These are phyloP conservation scores for Drosophila tropicalis DNA, from an alignment of 1,140 invertebrate genomes.

Conservation along the genomic window DNA sequence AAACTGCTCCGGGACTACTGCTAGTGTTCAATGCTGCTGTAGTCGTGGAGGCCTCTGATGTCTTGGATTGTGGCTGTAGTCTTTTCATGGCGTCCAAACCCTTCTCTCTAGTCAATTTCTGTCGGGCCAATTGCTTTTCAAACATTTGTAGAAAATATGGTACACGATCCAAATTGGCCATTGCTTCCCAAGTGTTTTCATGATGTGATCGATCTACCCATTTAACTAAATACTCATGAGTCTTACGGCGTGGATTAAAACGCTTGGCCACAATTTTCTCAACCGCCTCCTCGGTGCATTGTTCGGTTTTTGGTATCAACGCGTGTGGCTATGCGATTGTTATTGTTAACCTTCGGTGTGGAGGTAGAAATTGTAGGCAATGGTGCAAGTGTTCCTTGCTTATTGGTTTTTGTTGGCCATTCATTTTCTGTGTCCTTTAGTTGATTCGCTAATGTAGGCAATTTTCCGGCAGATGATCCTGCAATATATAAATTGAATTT, in stretches of 20 bases:
- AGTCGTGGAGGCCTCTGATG: slow-evolving; percentile 13
- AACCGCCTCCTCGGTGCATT: slow-evolving; percentile 83
- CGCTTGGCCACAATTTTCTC: slow-evolving; percentile 92
- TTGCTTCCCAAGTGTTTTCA: slow-evolving; percentile 92
- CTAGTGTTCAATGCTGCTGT: slow-evolving; percentile 27
- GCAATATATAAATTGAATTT: slow-evolving; percentile 19
- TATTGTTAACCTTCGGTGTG: slow-evolving; percentile 42
- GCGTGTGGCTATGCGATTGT: slow-evolving; percentile 73
- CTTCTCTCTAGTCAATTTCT: slow-evolving; percentile 87
- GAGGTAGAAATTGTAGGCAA: slow-evolving; percentile 14
- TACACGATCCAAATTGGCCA: slow-evolving; percentile 88
- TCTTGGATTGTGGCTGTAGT: slow-evolving; percentile 39
- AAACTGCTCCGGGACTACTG: slow-evolving; percentile 49
- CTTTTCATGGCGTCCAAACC: slow-evolving; percentile 82
- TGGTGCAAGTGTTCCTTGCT: slow-evolving; percentile 27
- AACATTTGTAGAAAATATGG: slow-evolving; percentile 90
- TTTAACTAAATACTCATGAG: slow-evolving; percentile 91
- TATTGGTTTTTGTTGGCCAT: slow-evolving; percentile 36
- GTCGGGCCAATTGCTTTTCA: slow-evolving; percentile 89
- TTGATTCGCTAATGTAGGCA: slow-evolving; percentile 54
- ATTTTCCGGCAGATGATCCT: slow-evolving; percentile 48
- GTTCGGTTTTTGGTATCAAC: slow-evolving; percentile 71
- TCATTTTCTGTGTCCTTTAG: slow-evolving; percentile 71
- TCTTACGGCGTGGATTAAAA: slow-evolving; percentile 90
- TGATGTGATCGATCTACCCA: slow-evolving; percentile 91